Base-by-base conservation (phyloP, 2,113 vertebrate genomes). In the Lophochroa leadbeateri region DNA sequence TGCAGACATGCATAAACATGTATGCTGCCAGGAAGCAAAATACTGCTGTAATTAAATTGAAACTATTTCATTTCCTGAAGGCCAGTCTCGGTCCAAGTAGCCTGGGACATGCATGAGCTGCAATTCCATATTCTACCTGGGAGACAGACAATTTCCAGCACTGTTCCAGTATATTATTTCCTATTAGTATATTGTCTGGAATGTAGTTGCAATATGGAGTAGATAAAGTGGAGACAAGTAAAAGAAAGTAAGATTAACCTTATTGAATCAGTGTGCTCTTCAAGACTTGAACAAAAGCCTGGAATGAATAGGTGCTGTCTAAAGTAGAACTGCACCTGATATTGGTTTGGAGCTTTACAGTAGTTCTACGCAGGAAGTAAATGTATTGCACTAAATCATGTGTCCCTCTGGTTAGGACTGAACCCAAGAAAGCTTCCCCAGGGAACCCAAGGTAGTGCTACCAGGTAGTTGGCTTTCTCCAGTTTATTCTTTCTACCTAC, bases 11-110 rank as follows among this genome's bases (percentile, higher is more conserved):
- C 18, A 37, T 65, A 55, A 39, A 75, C 20, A 33, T 0, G 0
- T 55, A 52, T 23, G 4, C 17, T 95, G 53, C 19, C 58, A 77
- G 15, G 28, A 83, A 78, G 49, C 2, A 94, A 88, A 79, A 88
- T 19, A 27, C 4, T n/a, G 6, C 9, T 10, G 3, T 41, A 88
- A 58, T 67, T 58, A 69, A 89, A 67, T 41, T 7, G 70, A 80
- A 90, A 75, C 31, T 12, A 79, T 74, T 81, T 88, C 10, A 92
- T 95, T 95, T 94, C 85, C 64, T 72, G 55, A 94, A 89, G 49
- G 23, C 19, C 31, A 7, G 20, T 19, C 46, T 81, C 88, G 57
- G 43, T 67, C 61, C 65, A 78, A 74, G 83, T 65, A 86, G 6
- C 13, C 27, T 85, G 37, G 35, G 33, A 82, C 5, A n/a, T 53